These are phyloP conservation scores for Zaprionus nigranus DNA, from an alignment of 1,140 invertebrate species.

Conservation along the genomic window DNA sequence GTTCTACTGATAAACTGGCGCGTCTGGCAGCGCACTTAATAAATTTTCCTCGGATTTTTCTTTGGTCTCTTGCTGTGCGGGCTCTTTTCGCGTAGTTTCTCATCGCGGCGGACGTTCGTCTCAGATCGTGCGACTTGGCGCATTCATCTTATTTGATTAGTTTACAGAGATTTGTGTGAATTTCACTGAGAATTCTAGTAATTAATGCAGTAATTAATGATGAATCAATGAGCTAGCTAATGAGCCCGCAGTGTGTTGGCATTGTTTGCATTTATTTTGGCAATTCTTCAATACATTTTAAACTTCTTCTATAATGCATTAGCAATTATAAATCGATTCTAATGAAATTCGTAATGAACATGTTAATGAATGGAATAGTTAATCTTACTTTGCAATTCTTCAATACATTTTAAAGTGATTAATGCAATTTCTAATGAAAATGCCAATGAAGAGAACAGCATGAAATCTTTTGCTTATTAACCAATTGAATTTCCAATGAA, in stretches of 20 bases:
- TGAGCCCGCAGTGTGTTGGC: too few species aligned
- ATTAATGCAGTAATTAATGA: constrained; percentile 8
- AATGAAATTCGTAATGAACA: background rate
- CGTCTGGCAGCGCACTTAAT: constrained; percentile 48
- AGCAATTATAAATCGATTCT: background rate
- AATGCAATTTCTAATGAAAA: background rate
- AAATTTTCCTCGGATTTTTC: constrained; percentile 54
- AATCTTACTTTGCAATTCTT: background rate
- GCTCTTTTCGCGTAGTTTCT: constrained; percentile 28
- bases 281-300: background rate
- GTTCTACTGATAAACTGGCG: constrained; percentile 20
- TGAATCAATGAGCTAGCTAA: background rate
- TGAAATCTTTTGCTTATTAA: background rate
- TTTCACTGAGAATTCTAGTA: constrained; percentile 4
- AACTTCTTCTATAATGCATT: background rate
- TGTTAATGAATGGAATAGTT: too few species aligned
- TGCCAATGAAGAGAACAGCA: background rate
- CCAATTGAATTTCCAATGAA: too few species aligned
- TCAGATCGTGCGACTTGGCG: constrained; percentile 13
- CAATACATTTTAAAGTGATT: background rate
- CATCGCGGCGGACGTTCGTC: constrained; percentile 38
- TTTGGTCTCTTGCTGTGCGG: background rate
- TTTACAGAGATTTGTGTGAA: constrained; percentile 11
- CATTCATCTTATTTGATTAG: constrained; percentile 73
- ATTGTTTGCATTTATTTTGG: background rate